A percentile compares a stretch with the other conserved stretches of the same genome.
These are phyloP conservation scores for Sarcophilus harrisii DNA, from an alignment of 2,797 vertebrate genomes.

Conservation along the genomic window DNA sequence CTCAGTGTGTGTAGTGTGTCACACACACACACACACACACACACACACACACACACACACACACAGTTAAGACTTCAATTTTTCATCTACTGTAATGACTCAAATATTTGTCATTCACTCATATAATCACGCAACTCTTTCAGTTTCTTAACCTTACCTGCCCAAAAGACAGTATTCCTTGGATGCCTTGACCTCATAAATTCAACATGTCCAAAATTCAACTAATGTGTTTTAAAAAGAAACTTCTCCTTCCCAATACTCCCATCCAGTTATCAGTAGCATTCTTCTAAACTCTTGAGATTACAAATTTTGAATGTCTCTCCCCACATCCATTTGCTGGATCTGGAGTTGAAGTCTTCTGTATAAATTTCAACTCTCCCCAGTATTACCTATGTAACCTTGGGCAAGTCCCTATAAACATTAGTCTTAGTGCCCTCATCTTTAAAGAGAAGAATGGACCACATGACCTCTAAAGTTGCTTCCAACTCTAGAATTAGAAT, in stretches of 20 bases:
- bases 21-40: no score
- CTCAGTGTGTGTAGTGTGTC: neutral
- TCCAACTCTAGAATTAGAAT: neutral
- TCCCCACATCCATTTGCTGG: neutral
- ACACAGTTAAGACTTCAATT: conserved; percentile 39
- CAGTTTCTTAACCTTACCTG: conserved; percentile 14
- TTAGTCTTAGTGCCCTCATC: no score
- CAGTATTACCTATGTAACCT: neutral
- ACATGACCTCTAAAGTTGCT: neutral
- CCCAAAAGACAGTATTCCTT: conserved; percentile 26
- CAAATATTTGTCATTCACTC: neutral
- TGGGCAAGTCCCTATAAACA: no score
- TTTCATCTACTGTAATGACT: conserved; percentile 23
- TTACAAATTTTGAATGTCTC: neutral
- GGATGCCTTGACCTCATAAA: neutral
- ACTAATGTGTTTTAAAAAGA: conserved; percentile 14
- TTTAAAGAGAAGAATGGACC: neutral
- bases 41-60: no score
- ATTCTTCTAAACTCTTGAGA: conserved; percentile 29
- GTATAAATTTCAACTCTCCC: neutral
- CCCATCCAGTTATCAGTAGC: neutral
- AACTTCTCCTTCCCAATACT: neutral
- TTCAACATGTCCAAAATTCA: conserved; percentile 20
- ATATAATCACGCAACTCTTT: conserved; percentile 24
- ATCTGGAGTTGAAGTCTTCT: neutral